A percentile compares a stretch with the other conserved stretches of the same genome.
Conservation (phyloP, 30 jellyfish, hydroid and myxozoan genomes). For the Catostylus mosaicus region DNA sequence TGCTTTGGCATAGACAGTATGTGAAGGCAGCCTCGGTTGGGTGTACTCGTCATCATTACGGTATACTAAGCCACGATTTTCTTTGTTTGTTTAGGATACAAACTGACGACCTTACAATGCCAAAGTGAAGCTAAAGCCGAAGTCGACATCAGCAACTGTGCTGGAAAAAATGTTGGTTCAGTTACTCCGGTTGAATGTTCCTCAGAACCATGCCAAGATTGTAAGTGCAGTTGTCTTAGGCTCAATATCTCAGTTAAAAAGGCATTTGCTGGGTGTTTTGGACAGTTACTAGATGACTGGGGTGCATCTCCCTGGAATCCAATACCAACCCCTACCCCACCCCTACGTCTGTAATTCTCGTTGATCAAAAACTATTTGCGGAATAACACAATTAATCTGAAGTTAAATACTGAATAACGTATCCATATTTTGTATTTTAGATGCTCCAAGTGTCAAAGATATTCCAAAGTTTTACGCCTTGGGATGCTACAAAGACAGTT, state of each 20-base stretch:
- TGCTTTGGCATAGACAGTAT: too few relatives aligned
- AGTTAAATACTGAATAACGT: too few relatives aligned
- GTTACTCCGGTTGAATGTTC: background rate
- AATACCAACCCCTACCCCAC: too few relatives aligned
- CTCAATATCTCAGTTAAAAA: background rate
- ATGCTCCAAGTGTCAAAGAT: slow-evolving; percentile 26
- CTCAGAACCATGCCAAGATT: slow-evolving; percentile 5
- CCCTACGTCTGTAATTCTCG: too few relatives aligned
- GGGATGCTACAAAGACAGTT: slow-evolving; percentile 43
- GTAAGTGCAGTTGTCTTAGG: slow-evolving; percentile 10
- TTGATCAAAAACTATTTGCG: too few relatives aligned
- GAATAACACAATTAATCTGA: too few relatives aligned
- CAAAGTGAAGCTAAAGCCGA: background rate
- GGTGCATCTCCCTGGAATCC: too few relatives aligned
- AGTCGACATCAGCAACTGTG: slow-evolving; percentile 35
- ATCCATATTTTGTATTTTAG: background rate
- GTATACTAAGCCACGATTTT: too few relatives aligned
- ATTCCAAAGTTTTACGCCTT: slow-evolving; percentile 32
- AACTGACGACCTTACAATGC: slow-evolving; percentile 18
- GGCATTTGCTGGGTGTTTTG: background rate
- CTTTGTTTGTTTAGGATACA: slow-evolving; percentile 5
- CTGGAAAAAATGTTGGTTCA: background rate
- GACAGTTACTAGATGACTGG: too few relatives aligned
- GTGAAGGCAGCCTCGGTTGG: too few relatives aligned
- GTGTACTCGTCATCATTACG: too few relatives aligned